These are phyloP conservation scores for Homarus gammarus DNA, from an alignment of 2,888 invertebrate genomes.

Conservation along the genomic window DNA sequence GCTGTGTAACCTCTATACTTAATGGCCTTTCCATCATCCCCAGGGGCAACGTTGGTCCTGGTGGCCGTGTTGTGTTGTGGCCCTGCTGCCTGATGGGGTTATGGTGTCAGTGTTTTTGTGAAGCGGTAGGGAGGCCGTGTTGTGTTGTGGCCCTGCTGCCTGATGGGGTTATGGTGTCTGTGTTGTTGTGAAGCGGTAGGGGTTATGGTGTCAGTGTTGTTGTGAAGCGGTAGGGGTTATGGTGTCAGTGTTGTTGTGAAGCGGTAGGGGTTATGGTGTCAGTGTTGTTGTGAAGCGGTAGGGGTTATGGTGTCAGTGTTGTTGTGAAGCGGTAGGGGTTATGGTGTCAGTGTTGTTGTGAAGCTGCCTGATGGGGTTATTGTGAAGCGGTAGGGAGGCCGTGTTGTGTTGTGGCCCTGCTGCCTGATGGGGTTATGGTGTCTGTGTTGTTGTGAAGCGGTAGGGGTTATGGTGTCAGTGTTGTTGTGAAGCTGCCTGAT, in stretches of 20 bases:
- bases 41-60: background rate
- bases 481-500: background rate
- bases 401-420: no score
- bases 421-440: background rate
- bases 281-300: background rate
- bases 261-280: no score
- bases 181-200: background rate
- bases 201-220: background rate
- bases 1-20: conserved; percentile 20
- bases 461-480: background rate
- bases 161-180: background rate
- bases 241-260: no score
- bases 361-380: no score
- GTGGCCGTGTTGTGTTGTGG: no score
- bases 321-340: background rate
- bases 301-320: background rate
- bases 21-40: conserved; percentile 47
- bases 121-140: no score
- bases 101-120: no score
- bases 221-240: no score
- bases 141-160: background rate
- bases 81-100: background rate
- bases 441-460: background rate
- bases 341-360: background rate
- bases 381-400: no score